Base-by-base conservation (phyloP, 2,888 invertebrate genomes). In the Diogma glabrata region DNA sequence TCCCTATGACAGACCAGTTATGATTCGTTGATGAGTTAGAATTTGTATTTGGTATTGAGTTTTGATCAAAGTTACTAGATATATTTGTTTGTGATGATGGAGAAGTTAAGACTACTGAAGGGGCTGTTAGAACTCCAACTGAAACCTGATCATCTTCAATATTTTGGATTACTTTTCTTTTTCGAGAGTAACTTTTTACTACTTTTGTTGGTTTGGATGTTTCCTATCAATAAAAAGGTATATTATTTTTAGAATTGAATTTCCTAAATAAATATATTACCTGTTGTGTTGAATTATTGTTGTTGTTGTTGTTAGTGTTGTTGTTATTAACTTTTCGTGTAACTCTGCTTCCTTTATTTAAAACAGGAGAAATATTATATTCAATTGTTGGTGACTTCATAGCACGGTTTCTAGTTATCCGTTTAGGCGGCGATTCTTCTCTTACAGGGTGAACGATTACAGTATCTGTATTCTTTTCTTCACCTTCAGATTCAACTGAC, bases 111-210 rank as follows among this genome's bases (percentile, higher is more conserved):
- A 16, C 12, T 28, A 47, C 36, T 47, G 30, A 16, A 23, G 36
- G 5, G 2, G 43, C 9, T 20, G 19, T 30, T 14, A 16, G 10
- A 1, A 14, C 26, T 49, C 14, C 19, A 50, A 38, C 20, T 6
- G 20, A 5, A 6, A 28, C 4, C 20, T 40, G 19, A 3, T n/a
- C 24, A n/a, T 23, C 46, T 26, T 14, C 24, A 28, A 33, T n/a
- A 23, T 24, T 40, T 23, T 4, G 6, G 4, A 9, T 36, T 36
- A 20, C 30, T 56, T 67, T 69, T 3, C 70, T 61, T 52, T 68
- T 68, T n/a, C 69, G 63, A 2, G 63, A 64, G 52, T 68, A 69
- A 53, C 63, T 67, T 16, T 65, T 59, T 2, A 10, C 30, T 14
- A 16, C 14, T 36, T 24, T 24, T 7, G 24, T 24, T 24, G 24